Percentiles rank a stretch among this genome's conserved stretches.
Evolutionary conservation across 2,797 vertebrate genomes (phyloP).

Genomic region (Hirundo rustica): DNA sequence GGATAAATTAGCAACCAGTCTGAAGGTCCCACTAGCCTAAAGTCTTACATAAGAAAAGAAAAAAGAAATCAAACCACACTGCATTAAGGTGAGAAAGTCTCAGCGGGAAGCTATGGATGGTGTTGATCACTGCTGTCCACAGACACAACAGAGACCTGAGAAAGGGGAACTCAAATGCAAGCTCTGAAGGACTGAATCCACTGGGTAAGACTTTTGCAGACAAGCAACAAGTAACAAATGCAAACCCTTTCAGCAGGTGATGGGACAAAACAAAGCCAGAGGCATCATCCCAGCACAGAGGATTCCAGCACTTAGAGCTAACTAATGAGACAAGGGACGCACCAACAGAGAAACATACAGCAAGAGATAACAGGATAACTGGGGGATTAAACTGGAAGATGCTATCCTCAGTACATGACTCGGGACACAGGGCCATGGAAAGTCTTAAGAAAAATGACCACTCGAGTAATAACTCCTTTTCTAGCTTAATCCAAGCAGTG

Average conservation of each 20-base stretch:
- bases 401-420: not conserved
- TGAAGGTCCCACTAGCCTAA: not conserved
- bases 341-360: not conserved
- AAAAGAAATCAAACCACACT: not conserved
- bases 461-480: not conserved
- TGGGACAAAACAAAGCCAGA: not conserved
- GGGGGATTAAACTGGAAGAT: not conserved
- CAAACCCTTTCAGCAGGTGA: not conserved
- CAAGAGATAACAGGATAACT: fast-evolving
- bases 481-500: not conserved
- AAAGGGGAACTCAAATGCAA: not conserved
- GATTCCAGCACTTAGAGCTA: not conserved
- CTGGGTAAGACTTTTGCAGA: not conserved
- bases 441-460: not conserved
- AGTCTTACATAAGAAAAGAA: not conserved
- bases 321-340: fast-evolving
- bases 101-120: not conserved
- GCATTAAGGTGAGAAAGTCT: not conserved
- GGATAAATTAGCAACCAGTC: not conserved
- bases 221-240: not conserved
- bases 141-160: not conserved
- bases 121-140: not conserved
- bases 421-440: not conserved
- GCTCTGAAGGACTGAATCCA: not conserved
- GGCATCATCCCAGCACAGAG: not conserved